These are phyloP conservation scores for Myiotriccus ornatus DNA, from an alignment of 2,797 vertebrate genomes.

Conservation along the genomic window DNA sequence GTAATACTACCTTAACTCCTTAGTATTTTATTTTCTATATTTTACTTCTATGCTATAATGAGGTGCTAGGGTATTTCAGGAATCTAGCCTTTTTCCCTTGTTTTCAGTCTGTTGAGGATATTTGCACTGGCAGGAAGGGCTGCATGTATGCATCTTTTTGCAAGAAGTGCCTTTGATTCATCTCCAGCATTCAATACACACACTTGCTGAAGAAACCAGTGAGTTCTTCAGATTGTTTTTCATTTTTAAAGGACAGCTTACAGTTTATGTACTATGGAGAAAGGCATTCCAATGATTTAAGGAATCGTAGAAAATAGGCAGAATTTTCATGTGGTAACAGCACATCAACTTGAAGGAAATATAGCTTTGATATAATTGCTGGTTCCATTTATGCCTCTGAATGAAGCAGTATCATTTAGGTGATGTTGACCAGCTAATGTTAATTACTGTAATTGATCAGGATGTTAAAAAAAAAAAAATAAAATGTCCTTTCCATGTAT, in stretches of 20 bases:
- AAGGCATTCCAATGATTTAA: not conserved
- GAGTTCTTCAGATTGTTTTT: not conserved
- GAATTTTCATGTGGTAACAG: not conserved
- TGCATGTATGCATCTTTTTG: not conserved
- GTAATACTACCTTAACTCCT: not conserved
- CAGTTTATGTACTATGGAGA: not conserved
- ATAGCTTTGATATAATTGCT: slow-evolving; percentile 27
- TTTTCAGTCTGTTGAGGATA: not conserved
- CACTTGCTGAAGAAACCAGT: not conserved
- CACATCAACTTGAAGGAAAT: not conserved
- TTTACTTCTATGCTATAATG: not conserved
- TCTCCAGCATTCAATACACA: not conserved
- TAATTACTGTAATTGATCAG: slow-evolving; percentile 37
- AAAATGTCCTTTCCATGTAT: not conserved
- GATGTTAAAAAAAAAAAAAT: not conserved
- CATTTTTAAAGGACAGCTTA: not conserved
- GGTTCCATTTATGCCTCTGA: slow-evolving; percentile 42
- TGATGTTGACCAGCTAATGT: slow-evolving; percentile 21
- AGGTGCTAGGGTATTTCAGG: not conserved
- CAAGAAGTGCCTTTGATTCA: not conserved
- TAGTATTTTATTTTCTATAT: not conserved
- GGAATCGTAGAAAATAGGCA: not conserved
- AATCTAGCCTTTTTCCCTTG: not conserved
- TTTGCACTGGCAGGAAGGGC: not conserved
- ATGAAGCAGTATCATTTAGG: slow-evolving; percentile 17